Conservation (phyloP, 2,797 vertebrate genomes). For the Petrocephalus sullivani region DNA sequence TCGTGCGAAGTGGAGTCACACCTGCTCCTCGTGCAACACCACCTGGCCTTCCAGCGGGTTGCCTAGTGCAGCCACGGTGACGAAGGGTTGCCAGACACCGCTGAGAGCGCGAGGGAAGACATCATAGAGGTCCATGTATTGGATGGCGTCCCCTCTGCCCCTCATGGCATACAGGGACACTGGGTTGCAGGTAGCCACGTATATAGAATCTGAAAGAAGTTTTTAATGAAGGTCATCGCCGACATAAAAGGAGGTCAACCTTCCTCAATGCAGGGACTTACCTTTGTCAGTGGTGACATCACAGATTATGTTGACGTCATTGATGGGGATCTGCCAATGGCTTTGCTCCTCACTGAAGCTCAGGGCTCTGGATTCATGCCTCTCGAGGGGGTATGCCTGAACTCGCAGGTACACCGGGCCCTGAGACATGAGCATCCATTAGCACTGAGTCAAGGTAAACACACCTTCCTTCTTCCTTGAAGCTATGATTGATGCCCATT, state of each 20-base stretch:
- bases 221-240: background rate
- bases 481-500: background rate
- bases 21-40: constrained; percentile 92
- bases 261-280: constrained; percentile 42
- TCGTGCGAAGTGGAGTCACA: constrained; percentile 41
- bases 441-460: background rate
- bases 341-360: constrained; percentile 84
- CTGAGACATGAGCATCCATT: constrained; percentile 48
- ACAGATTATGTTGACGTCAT: constrained; percentile 84
- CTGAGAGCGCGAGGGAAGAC: constrained; percentile 80
- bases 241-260: background rate
- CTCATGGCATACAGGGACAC: constrained; percentile 81
- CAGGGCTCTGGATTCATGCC: constrained; percentile 76
- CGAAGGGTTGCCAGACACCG: constrained; percentile 83
- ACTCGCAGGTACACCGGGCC: constrained; percentile 81
- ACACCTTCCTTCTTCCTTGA: background rate
- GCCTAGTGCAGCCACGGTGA: constrained; percentile 78
- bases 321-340: constrained; percentile 84
- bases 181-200: constrained; percentile 83
- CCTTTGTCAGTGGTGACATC: constrained; percentile 76
- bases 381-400: constrained; percentile 72
- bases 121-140: constrained; percentile 79
- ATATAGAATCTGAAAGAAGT: constrained; percentile 61
- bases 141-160: constrained; percentile 57
- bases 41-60: constrained; percentile 81